Percentiles rank a stretch among this genome's conserved stretches.
phyloP scores from a whole-genome alignment of 2,113 vertebrate species.

The Lipophrys pholis region DNA sequence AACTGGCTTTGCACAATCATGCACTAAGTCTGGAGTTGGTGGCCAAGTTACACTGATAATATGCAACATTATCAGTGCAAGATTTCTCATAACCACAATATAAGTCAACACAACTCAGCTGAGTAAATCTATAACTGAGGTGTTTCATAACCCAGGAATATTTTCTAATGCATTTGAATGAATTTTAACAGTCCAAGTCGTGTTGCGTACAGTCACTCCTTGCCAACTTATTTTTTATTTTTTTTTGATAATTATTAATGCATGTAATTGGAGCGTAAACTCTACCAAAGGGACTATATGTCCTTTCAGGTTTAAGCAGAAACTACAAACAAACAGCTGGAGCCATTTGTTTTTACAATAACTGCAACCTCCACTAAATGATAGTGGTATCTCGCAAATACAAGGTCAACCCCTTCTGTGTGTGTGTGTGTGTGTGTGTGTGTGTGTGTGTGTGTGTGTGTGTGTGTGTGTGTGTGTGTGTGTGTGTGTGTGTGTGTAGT shows the following conservation, averaged over 20 bases:
- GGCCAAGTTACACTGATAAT: no score
- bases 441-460: background rate
- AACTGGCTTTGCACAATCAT: conserved; percentile 43
- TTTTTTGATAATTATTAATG: background rate
- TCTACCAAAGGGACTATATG: background rate
- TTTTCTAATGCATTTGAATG: no score
- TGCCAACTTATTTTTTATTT: no score
- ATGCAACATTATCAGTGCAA: no score
- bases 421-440: background rate
- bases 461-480: background rate
- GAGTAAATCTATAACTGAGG: no score
- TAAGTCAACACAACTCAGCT: no score
- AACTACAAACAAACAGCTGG: conserved; percentile 61
- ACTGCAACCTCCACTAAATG: conserved; percentile 50
- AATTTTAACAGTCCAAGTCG: no score
- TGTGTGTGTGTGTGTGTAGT: no score
- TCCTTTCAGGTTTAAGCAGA: conserved; percentile 18
- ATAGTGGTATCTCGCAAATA: conserved; percentile 50
- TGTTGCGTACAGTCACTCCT: no score
- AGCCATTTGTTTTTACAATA: conserved; percentile 47
- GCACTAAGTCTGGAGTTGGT: background rate
- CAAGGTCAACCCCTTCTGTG: conserved; percentile 63
- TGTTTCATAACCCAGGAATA: no score
- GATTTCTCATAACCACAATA: no score
- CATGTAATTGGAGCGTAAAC: background rate